Base-by-base conservation (phyloP, 2,888 invertebrate genomes). In the Acanthosepion lycidas region DNA sequence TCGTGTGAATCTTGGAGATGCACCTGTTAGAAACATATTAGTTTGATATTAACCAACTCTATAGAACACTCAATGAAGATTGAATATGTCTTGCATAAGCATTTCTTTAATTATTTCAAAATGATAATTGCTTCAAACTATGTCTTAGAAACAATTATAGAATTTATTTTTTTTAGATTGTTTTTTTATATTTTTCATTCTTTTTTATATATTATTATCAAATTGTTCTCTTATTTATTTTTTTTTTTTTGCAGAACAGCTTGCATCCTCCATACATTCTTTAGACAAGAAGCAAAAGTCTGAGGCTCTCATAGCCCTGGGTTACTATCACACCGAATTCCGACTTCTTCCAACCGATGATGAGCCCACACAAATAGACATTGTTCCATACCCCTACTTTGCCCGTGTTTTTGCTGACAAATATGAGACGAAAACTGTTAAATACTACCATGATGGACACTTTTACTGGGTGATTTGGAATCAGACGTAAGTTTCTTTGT, bases 291-390 rank as follows among this genome's bases (percentile, higher is more conserved):
- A 97, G 95, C 96, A 96, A 15, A 96, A 97, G 55, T 96, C 97
- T 95, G 97, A 97, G 95, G 97, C 96, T 1, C 97, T 97, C 0
- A 94, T 96, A 53, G 96, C 97, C 6, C 97, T 97, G 96, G 96
- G 96, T 94, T 97, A 97, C 95, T 97, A 97, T 95, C 97, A 97
- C 95, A 95, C 96, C 51, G 97, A 97, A 95, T 97, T 97, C 95
- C 96, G 96, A 94, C 96, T 97, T 78, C 95, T 97, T 33, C 97
- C 97, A 9, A 97, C 96, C 33, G 96, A 96, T 28, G 96, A 96
- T 18, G 97, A 97, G 42, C 96, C 96, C 1, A 95, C 97, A 95
- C 97, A 97, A 95, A 97, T 97, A 20, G 97, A 97, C 95, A 95
- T 97, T 1, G 97, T 97, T 94, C 96, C 97, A 0, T 97, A 97